Base-by-base conservation (phyloP, 1,140 invertebrate species). In the Magallana gigas region DNA sequence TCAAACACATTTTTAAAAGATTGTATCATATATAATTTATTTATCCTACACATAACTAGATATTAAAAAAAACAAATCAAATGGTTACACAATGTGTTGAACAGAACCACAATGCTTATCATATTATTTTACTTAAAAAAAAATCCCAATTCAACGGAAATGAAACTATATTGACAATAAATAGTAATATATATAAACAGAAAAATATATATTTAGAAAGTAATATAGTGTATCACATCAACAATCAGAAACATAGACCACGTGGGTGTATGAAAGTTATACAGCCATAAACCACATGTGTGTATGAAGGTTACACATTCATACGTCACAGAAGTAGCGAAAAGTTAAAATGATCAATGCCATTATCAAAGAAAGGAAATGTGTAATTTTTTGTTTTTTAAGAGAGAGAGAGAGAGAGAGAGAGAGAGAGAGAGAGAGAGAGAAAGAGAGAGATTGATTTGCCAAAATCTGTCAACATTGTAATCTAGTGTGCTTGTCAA, bases 11-110 rank as follows among this genome's bases (percentile, higher is more conserved):
- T 8, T 76, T 23, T 36, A 29, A 29, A 29, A 76, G 68, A 76
- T 76, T 76, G 68, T 76, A 76, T 76, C 9, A 76, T 76, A 76
- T 76, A 36, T 76, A 76, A 76, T 76, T 76, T 29, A 76, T 76
- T 62, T 76, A 76, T 76, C 68, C 68, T 76, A 76, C 68, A 29
- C 12, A 76, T 76, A 76, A 76, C 68, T 76, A 76, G 68, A 76
- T 76, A 76, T 76, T 76, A 9, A 9, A 76, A 76, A 76, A 62
- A 76, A 23, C 23, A 23, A 71, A 29, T 76, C 23, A 76, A 12
- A 29, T 76, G 68, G 68, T 76, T 76, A 76, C 68, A 76, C 68
- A 76, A 76, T 76, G 29, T 76, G 68, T 76, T 76, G 18, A 76
- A 76, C 68, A 76, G 36, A 76, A 76, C 60, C 68, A 76, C 23